These are phyloP conservation scores for Gallinago media DNA, from an alignment of 2,113 vertebrate genomes.

Conservation along the genomic window DNA sequence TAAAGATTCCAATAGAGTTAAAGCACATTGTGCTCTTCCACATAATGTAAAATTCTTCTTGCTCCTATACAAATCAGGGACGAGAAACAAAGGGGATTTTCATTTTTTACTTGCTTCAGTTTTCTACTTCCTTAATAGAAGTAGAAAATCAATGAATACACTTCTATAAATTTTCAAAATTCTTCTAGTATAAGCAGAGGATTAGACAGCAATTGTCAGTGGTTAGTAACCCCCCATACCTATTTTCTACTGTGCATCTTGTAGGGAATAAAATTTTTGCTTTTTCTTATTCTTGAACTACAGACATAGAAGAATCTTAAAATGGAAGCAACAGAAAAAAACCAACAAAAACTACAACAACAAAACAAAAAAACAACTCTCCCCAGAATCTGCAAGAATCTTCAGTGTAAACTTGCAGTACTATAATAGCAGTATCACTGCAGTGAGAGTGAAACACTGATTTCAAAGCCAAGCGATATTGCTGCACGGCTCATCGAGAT, in stretches of 20 bases:
- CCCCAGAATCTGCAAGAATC: neutral
- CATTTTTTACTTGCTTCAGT: neutral
- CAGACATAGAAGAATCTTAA: neutral
- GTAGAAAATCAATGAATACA: neutral
- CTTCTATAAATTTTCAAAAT: neutral
- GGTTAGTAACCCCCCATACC: neutral
- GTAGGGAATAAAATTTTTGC: accelerated
- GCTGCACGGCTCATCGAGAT: neutral
- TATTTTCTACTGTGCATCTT: neutral
- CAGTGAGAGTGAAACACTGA: neutral
- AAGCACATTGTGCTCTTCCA: neutral
- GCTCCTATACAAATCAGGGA: neutral
- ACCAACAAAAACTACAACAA: neutral
- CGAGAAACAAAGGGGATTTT: neutral
- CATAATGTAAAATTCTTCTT: neutral
- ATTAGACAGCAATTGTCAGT: neutral
- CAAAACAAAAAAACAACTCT: neutral
- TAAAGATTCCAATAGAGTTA: conserved; percentile 17
- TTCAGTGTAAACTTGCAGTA: neutral
- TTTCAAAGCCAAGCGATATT: neutral
- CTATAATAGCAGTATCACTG: neutral
- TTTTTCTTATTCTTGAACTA: neutral
- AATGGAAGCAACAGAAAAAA: neutral
- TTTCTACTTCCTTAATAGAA: neutral
- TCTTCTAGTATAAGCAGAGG: neutral